phyloP scores from a whole-genome alignment of 1,140 invertebrate genomes.

The Lepidurus arcticus region DNA sequence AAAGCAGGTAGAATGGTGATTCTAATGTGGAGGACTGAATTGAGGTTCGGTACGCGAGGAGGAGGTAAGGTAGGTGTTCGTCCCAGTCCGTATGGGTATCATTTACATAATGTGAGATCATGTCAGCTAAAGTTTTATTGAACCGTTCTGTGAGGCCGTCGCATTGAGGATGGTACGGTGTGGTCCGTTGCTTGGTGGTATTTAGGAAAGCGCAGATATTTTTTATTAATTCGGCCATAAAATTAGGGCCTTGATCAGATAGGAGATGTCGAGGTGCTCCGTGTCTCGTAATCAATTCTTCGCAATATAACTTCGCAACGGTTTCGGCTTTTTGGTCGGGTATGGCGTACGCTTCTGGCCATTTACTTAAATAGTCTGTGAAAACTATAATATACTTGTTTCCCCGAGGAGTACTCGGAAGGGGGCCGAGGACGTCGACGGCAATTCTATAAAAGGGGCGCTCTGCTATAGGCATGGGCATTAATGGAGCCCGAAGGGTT shows the following conservation, averaged over 20 bases:
- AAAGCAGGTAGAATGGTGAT: constrained; percentile 2
- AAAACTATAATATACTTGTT: constrained; percentile 25
- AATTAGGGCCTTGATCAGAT: background rate
- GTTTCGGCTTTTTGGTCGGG: constrained; percentile 49
- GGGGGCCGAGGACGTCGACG: constrained; percentile 24
- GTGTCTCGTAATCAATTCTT: constrained; percentile 49
- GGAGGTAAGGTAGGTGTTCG: background rate
- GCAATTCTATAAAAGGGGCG: constrained; percentile 5
- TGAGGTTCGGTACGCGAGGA: background rate
- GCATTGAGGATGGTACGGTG: constrained; percentile 33
- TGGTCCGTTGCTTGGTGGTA: constrained; percentile 36
- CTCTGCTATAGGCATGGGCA: constrained; percentile 23
- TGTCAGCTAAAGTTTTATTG: constrained; percentile 38
- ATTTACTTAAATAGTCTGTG: constrained; percentile 22
- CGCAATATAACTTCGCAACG: constrained; percentile 65
- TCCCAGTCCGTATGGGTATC: background rate
- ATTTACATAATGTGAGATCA: constrained; percentile 33
- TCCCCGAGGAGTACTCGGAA: constrained; percentile 5
- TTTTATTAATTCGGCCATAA: constrained; percentile 32
- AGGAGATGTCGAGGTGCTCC: background rate
- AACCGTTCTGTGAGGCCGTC: constrained; percentile 39
- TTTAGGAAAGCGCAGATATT: constrained; percentile 35
- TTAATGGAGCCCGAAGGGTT: constrained; percentile 13
- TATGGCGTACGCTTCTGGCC: constrained; percentile 24
- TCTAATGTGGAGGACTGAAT: constrained; percentile 6